These are phyloP conservation scores for Tineola bisselliella DNA, from an alignment of 2,888 invertebrate genomes.

Conservation along the genomic window DNA sequence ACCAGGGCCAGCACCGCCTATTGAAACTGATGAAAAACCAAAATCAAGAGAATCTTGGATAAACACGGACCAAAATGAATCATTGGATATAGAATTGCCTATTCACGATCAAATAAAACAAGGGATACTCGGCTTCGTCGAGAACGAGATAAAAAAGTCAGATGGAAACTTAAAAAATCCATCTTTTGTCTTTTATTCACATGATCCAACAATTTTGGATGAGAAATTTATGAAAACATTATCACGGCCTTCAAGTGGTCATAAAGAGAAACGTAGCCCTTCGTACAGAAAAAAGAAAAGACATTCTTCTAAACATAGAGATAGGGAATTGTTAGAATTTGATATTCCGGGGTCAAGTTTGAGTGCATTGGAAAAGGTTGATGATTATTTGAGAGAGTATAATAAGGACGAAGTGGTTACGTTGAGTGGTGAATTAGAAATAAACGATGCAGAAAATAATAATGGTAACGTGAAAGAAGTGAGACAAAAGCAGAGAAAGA, in stretches of 20 bases:
- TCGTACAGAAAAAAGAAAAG: slow-evolving; percentile 59
- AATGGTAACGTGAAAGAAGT: slow-evolving; percentile 47
- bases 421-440: slow-evolving; percentile 59
- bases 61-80: slow-evolving; percentile 60
- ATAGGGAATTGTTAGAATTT: slow-evolving; percentile 58
- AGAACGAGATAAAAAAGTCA: slow-evolving; percentile 60
- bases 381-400: slow-evolving; percentile 61
- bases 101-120: slow-evolving; percentile 68
- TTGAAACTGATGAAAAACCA: slow-evolving; percentile 35
- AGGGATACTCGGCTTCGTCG: slow-evolving; percentile 61
- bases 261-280: slow-evolving; percentile 58
- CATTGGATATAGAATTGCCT: slow-evolving; percentile 66
- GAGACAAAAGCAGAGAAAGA: slow-evolving; percentile 52
- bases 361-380: slow-evolving; percentile 61
- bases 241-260: slow-evolving; percentile 57
- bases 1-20: slow-evolving; percentile 21
- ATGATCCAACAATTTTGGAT: slow-evolving; percentile 57
- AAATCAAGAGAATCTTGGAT: slow-evolving; percentile 56
- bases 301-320: slow-evolving; percentile 54
- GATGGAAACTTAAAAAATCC: slow-evolving; percentile 43
- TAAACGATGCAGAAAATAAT: slow-evolving; percentile 59
- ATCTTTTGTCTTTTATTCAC: slow-evolving; percentile 60
- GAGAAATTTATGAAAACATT: slow-evolving; percentile 54
- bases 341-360: slow-evolving; percentile 62
- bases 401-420: slow-evolving; percentile 62